Evolutionary conservation across 2,888 invertebrate species (phyloP), one percentile per base, ranked within the genome.

Genomic region (Synanthedon myopaeformis): DNA sequence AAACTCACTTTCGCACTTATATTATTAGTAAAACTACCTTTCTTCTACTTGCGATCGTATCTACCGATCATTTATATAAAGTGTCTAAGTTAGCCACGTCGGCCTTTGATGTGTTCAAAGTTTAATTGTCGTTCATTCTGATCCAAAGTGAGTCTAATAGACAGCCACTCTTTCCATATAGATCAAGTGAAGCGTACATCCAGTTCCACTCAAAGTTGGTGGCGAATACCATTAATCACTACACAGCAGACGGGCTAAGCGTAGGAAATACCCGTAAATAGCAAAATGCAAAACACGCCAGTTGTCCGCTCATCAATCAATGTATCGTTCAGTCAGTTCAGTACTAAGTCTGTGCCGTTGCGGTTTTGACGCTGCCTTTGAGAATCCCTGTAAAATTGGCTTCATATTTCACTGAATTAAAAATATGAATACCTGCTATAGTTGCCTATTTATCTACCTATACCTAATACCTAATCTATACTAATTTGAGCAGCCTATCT

Each of bases 231-330:
- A 86, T 86, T 82, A 82, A 85, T 86, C 85, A 86, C 76, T 45
- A 45, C 13, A 45, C 61, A 71, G 72, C 70, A 75, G 82, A 79
- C 83, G 84, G 81, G 81, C 79, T 83, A 82, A 82, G 81, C 79
- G 76, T 72, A 85, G 83, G 84, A 85, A 84, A 83, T 82, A 74
- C 81, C 82, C 82, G 84, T 85, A 86, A 86, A 86, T 86, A 86
- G 84, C 78, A 80, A 74, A 81, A 86, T 84, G 85, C 85, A 86
- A 86, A 85, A 86, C 80, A 79, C 79, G 77, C 76, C 79, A 81
- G 79, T 84, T 82, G 84, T 80, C 81, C 71, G 74, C 77, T 80
- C 85, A 86, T 86, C 85, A 84, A 86, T 86, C 86, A 86, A 77
- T 45, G 45, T 45, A 45, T 45, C 45, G 45, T n/a, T 45, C 45